Evolutionary conservation across 2,797 vertebrate species (phyloP).

Genomic region (Coccyzus lansbergi): DNA sequence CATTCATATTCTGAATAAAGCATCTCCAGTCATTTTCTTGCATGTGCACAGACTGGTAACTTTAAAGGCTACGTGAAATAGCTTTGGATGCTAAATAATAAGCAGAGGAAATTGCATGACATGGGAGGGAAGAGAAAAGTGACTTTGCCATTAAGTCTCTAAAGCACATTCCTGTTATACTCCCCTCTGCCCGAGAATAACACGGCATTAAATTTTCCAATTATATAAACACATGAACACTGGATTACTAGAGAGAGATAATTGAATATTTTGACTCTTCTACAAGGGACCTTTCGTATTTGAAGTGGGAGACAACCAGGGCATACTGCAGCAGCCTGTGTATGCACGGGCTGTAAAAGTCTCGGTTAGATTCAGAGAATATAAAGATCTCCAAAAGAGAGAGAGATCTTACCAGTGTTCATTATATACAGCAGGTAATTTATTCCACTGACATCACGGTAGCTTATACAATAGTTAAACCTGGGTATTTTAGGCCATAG

Average conservation of each 20-base stretch:
- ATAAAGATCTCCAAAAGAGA: constrained; percentile 17
- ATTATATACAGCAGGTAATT: not conserved
- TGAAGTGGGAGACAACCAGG: not conserved
- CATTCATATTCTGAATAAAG: not conserved
- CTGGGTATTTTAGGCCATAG: not conserved
- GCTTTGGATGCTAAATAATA: constrained; percentile 28
- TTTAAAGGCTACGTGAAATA: not conserved
- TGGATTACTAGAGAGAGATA: constrained; percentile 29
- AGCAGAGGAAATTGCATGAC: constrained; percentile 2
- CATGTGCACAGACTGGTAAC: not conserved
- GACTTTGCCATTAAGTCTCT: constrained; percentile 25
- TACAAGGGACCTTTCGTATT: constrained; percentile 30
- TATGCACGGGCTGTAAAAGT: not conserved
- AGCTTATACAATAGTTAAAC: not conserved
- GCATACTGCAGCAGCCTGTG: not conserved
- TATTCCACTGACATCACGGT: not conserved
- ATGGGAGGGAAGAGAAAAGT: constrained; percentile 5
- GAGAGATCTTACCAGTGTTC: not conserved
- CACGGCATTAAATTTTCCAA: constrained; percentile 20
- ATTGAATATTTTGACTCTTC: constrained; percentile 24
- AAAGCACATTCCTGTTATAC: not conserved
- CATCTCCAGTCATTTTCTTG: not conserved
- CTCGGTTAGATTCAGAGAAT: not conserved
- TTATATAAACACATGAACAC: constrained; percentile 40
- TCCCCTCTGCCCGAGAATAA: not conserved